These are phyloP conservation scores for Eidolon dupreanum DNA, from an alignment of 2,797 vertebrate genomes.

Conservation along the genomic window DNA sequence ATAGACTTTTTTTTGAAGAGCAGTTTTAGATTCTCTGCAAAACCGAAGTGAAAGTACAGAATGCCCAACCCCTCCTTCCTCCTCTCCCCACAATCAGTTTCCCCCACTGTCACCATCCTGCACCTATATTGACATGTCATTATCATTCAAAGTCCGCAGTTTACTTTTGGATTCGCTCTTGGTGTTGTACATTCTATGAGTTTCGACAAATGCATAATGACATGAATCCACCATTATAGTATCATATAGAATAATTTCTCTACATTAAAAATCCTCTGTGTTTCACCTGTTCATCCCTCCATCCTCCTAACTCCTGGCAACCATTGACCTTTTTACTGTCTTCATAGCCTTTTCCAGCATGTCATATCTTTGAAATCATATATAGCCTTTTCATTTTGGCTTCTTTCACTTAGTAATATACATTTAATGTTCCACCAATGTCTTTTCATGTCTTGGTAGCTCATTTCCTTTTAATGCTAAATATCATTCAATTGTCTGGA, in stretches of 20 bases:
- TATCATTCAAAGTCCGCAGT: neutral
- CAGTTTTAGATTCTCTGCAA: neutral
- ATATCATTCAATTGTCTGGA: neutral
- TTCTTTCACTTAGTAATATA: constrained; percentile 7
- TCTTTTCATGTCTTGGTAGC: neutral
- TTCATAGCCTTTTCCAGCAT: neutral
- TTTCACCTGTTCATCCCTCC: neutral
- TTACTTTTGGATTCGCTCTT: neutral
- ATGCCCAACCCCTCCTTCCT: neutral
- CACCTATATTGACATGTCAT: neutral
- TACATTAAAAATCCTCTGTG: neutral
- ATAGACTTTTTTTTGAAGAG: neutral
- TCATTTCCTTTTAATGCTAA: constrained; percentile 5
- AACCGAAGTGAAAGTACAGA: neutral
- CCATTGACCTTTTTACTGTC: neutral
- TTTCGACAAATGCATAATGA: neutral
- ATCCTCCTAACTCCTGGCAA: neutral
- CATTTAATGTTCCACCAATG: neutral
- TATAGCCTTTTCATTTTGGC: neutral
- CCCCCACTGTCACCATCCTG: neutral
- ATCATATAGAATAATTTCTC: neutral
- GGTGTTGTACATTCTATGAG: neutral
- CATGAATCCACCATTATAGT: neutral
- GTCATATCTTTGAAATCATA: neutral
- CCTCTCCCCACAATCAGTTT: neutral